phyloP scores from a whole-genome alignment of 2,113 vertebrate species.

The Rhabdomys dilectus region DNA sequence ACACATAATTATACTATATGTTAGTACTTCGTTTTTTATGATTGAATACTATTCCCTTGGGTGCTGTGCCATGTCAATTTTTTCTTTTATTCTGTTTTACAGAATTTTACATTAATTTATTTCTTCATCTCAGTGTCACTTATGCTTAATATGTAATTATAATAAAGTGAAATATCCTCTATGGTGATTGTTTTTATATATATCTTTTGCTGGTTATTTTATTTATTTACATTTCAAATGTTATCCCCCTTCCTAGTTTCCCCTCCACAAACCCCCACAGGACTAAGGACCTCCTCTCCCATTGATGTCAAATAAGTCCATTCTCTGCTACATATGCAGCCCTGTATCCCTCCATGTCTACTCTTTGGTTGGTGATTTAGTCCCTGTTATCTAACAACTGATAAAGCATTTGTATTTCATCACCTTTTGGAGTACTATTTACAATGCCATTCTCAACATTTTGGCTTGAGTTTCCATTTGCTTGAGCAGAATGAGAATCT shows the following conservation, averaged over 20 bases:
- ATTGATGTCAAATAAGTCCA: too few species aligned
- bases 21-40: not conserved
- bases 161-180: conserved; percentile 22
- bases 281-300: too few species aligned
- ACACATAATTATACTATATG: not conserved
- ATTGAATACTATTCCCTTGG: not conserved
- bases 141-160: conserved; percentile 43
- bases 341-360: too few species aligned
- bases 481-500: not conserved
- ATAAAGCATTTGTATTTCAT: not conserved
- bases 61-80: not conserved
- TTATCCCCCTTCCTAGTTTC: too few species aligned
- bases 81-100: not conserved
- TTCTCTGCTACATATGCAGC: too few species aligned
- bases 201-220: too few species aligned
- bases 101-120: conserved; percentile 56
- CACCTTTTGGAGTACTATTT: not conserved
- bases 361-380: too few species aligned
- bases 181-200: not conserved
- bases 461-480: not conserved
- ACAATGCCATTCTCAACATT: not conserved
- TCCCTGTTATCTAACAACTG: not conserved
- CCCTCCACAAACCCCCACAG: too few species aligned
- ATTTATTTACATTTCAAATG: too few species aligned
- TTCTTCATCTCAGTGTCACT: conserved; percentile 22